Evolutionary conservation across 2,888 invertebrate species (phyloP).

Genomic region (Drosophila nigricruria): DNA sequence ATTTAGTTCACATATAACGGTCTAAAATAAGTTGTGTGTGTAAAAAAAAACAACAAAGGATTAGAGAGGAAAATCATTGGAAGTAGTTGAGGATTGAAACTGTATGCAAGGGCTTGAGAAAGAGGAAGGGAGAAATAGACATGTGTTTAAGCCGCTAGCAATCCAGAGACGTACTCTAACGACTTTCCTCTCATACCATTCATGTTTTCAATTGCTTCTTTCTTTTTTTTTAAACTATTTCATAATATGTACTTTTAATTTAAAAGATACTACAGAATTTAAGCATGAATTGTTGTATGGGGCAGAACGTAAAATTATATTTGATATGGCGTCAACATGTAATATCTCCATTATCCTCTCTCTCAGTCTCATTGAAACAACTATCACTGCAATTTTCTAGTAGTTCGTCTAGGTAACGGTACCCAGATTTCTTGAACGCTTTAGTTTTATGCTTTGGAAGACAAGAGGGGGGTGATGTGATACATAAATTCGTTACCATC

Average conservation of each 20-base stretch:
- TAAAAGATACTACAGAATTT: constrained; percentile 44
- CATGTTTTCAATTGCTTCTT: neutral
- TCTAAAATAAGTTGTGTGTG: constrained; percentile 42
- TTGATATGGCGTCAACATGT: constrained; percentile 37
- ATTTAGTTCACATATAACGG: constrained; percentile 69
- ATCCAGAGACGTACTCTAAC: constrained; percentile 45
- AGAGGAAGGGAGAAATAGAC: constrained; percentile 40
- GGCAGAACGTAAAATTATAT: constrained; percentile 9
- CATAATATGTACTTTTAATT: constrained; percentile 46
- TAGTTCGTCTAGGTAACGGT: constrained; percentile 63
- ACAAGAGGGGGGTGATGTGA: constrained; percentile 17
- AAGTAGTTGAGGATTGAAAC: constrained; percentile 41
- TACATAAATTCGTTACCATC: constrained; percentile 8
- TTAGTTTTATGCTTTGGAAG: constrained; percentile 54
- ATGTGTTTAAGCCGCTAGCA: constrained; percentile 25
- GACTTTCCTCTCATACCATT: constrained; percentile 54
- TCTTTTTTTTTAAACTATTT: constrained; percentile 5
- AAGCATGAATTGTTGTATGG: constrained; percentile 4
- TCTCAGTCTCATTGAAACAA: constrained; percentile 38
- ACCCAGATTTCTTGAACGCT: constrained; percentile 62
- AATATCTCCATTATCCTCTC: constrained; percentile 52
- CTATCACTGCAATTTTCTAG: constrained; percentile 60
- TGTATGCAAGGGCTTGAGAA: constrained; percentile 21
- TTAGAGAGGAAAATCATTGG: constrained; percentile 65
- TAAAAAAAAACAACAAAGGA: constrained; percentile 23